Percentiles rank a stretch among this genome's conserved stretches.
These are phyloP conservation scores for Spatulosminthurus flaviceps DNA, from an alignment of 2,888 invertebrate species.

Conservation along the genomic window DNA sequence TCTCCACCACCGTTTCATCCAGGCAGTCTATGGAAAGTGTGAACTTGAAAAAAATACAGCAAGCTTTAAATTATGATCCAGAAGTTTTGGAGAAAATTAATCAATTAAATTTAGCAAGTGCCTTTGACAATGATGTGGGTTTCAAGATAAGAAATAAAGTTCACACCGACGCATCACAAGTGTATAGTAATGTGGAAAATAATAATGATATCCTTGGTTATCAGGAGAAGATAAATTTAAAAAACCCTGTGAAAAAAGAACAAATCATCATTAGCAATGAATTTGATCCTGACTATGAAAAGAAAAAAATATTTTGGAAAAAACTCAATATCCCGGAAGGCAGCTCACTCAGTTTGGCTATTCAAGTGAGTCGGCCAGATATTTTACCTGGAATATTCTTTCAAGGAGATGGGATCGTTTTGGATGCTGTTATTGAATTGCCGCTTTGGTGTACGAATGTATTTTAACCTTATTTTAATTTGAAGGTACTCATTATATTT, in stretches of 20 bases:
- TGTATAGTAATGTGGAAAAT: background rate
- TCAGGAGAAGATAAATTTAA: background rate
- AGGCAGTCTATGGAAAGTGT: background rate
- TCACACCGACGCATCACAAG: too few relatives aligned
- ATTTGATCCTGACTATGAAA: background rate
- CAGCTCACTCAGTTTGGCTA: constrained; percentile 47
- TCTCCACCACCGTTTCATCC: too few relatives aligned
- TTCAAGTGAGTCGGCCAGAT: constrained; percentile 56
- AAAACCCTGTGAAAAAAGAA: background rate
- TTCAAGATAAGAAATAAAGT: background rate
- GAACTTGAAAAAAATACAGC: background rate
- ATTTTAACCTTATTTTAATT: background rate
- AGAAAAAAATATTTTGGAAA: constrained; percentile 17
- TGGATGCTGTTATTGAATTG: constrained; percentile 56
- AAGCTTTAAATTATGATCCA: constrained; percentile 9
- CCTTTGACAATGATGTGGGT: constrained; percentile 7
- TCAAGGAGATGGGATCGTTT: constrained; percentile 55
- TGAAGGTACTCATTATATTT: too few relatives aligned
- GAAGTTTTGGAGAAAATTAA: background rate
- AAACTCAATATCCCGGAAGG: constrained; percentile 51
- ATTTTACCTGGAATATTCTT: constrained; percentile 52
- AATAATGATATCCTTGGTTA: background rate
- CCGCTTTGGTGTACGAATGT: constrained; percentile 54
- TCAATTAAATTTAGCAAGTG: background rate
- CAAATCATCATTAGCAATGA: background rate